These are phyloP conservation scores for Alosa sapidissima DNA, from an alignment of 2,797 vertebrate species.

Conservation along the genomic window DNA sequence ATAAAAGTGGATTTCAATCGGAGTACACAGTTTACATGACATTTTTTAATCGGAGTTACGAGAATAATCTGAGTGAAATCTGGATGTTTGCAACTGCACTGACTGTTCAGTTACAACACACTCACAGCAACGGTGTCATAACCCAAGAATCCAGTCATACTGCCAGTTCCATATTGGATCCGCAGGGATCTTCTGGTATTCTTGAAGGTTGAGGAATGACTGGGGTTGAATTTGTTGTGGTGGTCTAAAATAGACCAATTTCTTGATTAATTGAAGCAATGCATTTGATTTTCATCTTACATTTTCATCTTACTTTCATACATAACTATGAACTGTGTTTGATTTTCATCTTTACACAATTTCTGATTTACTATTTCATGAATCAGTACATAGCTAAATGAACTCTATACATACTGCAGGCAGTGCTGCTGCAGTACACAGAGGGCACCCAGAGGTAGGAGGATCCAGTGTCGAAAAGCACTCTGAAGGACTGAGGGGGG, in stretches of 20 bases:
- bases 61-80: too few relatives aligned
- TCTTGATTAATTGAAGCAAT: background rate
- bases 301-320: too few relatives aligned
- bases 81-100: too few relatives aligned
- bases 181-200: slow-evolving; percentile 42
- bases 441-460: slow-evolving; percentile 26
- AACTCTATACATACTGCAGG: background rate
- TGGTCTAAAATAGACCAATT: slow-evolving; percentile 53
- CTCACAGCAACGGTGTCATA: slow-evolving; percentile 63
- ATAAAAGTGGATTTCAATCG: too few relatives aligned
- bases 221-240: slow-evolving; percentile 61
- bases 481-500: slow-evolving; percentile 24
- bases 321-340: too few relatives aligned
- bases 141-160: slow-evolving; percentile 67
- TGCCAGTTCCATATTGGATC: slow-evolving; percentile 69
- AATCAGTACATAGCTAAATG: background rate
- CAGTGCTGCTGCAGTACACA: slow-evolving; percentile 16
- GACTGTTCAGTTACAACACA: background rate
- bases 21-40: too few relatives aligned
- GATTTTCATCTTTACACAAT: background rate
- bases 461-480: slow-evolving; percentile 24
- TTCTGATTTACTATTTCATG: background rate
- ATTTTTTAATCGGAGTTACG: too few relatives aligned
- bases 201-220: slow-evolving; percentile 56
- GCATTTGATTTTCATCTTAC: background rate